Base-by-base conservation (phyloP, 2,113 vertebrate genomes). In the Todiramphus chloris region DNA sequence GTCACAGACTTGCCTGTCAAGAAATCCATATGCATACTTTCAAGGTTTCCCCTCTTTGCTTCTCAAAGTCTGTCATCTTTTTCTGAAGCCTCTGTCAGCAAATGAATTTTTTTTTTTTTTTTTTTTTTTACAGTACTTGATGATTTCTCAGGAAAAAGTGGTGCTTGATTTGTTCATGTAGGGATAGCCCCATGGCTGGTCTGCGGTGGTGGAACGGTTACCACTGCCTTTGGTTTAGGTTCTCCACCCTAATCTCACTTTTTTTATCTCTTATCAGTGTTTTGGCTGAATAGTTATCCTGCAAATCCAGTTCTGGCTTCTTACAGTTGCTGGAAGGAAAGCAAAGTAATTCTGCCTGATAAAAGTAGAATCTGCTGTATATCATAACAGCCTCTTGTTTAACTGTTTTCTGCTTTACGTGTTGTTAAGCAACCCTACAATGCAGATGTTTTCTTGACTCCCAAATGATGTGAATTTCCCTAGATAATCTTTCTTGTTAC, bases 371-470 rank as follows among this genome's bases (percentile, higher is more conserved):
- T 46, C 48, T 63, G 53, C 46, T 68, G 21, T 53, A 6, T 46
- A 12, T 72, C 46, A 17, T 56, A 74, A 18, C 39, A 67, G 75
- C 59, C 35, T 92, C 31, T 78, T 70, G 43, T 87, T 74, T 51
- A 89, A 79, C 67, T 87, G 55, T 18, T 44, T 60, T 17, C 44
- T 72, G 27, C 33, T 90, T 90, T 56, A 73, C 86, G 19, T 77
- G 75, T 81, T 87, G 67, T 93, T 91, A 85, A 91, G 87, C 87
- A 90, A 3, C 64, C 48, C 90, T 59, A 51, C 35, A 83, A 59
- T 86, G 73, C 83, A 73, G 83, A 66, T 93, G 89, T 94, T 83
- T 90, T 81, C 43, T 63, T 87, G 68, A 60, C 84, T 96, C 80
- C 80, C 77, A 56, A 62, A n/a, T 66, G 64, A 63, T 33, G 23